These are phyloP conservation scores for Caenorhabditis auriculariae DNA, from an alignment of 2,888 invertebrate species.

Conservation along the genomic window DNA sequence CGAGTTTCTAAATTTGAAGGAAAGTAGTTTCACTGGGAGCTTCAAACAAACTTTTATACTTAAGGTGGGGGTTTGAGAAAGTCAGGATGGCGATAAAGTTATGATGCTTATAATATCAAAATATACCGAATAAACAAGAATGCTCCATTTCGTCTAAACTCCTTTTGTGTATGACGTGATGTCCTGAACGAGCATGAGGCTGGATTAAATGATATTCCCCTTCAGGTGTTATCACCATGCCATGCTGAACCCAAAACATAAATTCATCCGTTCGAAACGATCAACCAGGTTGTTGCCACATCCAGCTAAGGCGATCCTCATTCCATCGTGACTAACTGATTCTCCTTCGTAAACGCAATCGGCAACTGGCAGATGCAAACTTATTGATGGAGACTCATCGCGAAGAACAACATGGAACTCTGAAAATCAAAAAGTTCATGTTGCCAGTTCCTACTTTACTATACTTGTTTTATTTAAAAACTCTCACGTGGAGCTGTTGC, in stretches of 20 bases:
- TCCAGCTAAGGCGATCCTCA: constrained; percentile 40
- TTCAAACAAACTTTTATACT: too few species aligned
- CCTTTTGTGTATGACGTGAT: constrained; percentile 47
- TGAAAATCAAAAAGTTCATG: constrained; percentile 5
- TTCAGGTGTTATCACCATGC: constrained; percentile 40
- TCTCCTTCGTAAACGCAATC: constrained; percentile 45
- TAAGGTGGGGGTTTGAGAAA: too few species aligned
- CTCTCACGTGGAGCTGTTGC: too few species aligned
- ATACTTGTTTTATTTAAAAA: too few species aligned
- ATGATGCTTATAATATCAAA: too few species aligned
- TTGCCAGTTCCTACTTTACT: too few species aligned
- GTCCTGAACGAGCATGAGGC: constrained; percentile 23
- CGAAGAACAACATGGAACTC: constrained; percentile 23
- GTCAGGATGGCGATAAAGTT: too few species aligned
- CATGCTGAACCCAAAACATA: constrained; percentile 48
- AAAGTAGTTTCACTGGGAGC: too few species aligned
- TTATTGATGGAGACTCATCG: constrained; percentile 16
- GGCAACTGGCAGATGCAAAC: constrained; percentile 10
- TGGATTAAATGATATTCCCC: constrained; percentile 48
- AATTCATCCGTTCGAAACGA: constrained; percentile 50
- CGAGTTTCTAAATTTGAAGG: too few species aligned
- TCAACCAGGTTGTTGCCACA: constrained; percentile 47
- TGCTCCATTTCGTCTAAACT: constrained; percentile 38
- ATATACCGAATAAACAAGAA: constrained; percentile 39
- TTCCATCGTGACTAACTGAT: constrained; percentile 13